Evolutionary conservation across 2,888 invertebrate genomes (phyloP), one percentile per base, ranked within the genome.

Genomic region (Sclerodermus sp.): DNA sequence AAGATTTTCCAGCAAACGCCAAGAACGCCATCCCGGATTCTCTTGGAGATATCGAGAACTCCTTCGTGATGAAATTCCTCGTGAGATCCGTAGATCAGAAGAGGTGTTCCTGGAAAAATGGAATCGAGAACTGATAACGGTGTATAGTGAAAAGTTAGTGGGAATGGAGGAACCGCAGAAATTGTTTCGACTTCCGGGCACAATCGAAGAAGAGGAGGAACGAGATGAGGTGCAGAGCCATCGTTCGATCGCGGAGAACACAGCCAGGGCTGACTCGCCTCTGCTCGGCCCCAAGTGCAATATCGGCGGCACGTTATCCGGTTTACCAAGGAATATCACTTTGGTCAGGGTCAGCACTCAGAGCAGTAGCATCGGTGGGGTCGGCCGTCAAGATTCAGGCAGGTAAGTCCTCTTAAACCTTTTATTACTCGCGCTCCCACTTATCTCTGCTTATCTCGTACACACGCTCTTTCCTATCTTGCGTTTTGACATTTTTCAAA

Each of bases 301-400:
- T 53, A 49, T 55, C 49, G 23, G 3, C 23, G 3, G 4, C 23
- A 5, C 23, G 23, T 23, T 23, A 8, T 23, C 23, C 23, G 56
- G 49, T 9, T 42, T 76, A 40, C 71, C 75, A 42, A 73, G 68
- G 45, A 76, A 71, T 72, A 74, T 78, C 51, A 84, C 84, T 55
- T 79, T 84, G 2, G 82, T 84, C 49, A 79, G 84, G 53, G 82
- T 84, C 71, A 83, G 82, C 10, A 84, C 84, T 1, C 84, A 83
- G 47, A 82, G 83, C 74, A 84, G 84, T 65, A 84, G 84, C 8
- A 83, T 84, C 60, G 83, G 82, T 37, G 83, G 83, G 48, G 82
- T 83, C 36, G 82, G 81, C 55, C 77, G 83, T 31, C 82, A 81
- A 60, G 84, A 84, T 60, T 83, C 82, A 53, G 82, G 82, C 78